Percentiles rank a stretch among this genome's conserved stretches.
These are phyloP conservation scores for Lampris incognitus DNA, from an alignment of 2,113 vertebrate species.

Conservation along the genomic window DNA sequence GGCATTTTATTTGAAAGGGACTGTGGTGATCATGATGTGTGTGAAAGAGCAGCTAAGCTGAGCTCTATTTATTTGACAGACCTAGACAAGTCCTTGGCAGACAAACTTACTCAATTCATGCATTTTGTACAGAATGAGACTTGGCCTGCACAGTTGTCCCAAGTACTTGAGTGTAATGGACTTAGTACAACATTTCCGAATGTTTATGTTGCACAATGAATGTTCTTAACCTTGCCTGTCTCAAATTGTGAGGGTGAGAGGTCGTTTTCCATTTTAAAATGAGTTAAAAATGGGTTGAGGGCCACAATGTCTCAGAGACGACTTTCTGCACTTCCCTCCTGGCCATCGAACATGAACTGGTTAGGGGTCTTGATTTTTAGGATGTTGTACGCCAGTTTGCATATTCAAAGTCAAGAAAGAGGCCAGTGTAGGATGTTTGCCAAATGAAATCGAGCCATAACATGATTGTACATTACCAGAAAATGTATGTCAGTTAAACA, in stretches of 20 bases:
- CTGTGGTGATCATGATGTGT: neutral
- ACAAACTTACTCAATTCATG: constrained; percentile 10
- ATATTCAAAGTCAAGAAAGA: too few relatives aligned
- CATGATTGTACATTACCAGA: too few relatives aligned
- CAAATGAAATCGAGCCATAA: too few relatives aligned
- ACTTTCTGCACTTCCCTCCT: too few relatives aligned
- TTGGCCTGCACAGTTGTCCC: neutral
- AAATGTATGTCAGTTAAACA: too few relatives aligned
- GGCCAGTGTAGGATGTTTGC: too few relatives aligned
- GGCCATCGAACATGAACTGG: too few relatives aligned
- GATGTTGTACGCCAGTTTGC: too few relatives aligned
- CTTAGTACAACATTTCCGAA: constrained; percentile 2
- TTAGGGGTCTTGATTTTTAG: too few relatives aligned
- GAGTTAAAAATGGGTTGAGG: neutral
- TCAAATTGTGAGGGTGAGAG: neutral
- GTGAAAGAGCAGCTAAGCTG: neutral
- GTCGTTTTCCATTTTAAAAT: neutral
- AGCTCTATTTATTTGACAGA: constrained; percentile 9
- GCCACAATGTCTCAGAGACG: too few relatives aligned
- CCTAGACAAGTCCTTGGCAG: constrained; percentile 22
- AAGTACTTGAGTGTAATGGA: constrained; percentile 4
- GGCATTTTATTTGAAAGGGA: neutral
- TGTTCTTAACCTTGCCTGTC: neutral
- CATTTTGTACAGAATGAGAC: neutral
- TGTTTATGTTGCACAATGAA: neutral